Conservation (phyloP, 2,888 invertebrate genomes). For the Spilosoma lubricipeda region DNA sequence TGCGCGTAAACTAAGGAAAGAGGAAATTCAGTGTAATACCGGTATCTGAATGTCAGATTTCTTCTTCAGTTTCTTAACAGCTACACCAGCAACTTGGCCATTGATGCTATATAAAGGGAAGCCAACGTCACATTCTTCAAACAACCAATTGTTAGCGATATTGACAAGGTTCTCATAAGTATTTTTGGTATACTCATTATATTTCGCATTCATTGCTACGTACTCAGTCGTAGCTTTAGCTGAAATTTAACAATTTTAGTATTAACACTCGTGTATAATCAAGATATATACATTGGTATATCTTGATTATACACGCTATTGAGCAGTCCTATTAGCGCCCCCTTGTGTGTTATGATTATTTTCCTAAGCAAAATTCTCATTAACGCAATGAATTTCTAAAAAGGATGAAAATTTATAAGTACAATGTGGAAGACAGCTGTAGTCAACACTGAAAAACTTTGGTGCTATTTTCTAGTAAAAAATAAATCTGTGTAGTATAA, state of each 20-base stretch:
- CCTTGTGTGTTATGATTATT: neutral
- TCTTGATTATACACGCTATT: no score
- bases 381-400: neutral
- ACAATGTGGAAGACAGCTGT: no score
- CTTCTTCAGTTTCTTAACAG: constrained; percentile 74
- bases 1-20: no score
- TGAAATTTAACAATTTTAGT: constrained; percentile 36
- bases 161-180: constrained; percentile 71
- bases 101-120: constrained; percentile 68
- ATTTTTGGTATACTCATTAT: constrained; percentile 75
- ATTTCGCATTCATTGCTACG: constrained; percentile 68
- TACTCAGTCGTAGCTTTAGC: constrained; percentile 71
- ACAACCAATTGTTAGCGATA: constrained; percentile 77
- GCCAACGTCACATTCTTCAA: constrained; percentile 72
- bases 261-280: no score
- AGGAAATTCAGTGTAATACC: constrained; percentile 47
- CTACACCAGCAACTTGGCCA: constrained; percentile 67
- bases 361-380: neutral
- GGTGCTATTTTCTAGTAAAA: no score
- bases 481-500: no score
- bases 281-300: neutral
- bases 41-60: constrained; percentile 74
- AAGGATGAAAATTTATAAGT: no score
- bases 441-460: no score
- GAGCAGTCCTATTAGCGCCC: neutral